A percentile compares a stretch with the other conserved stretches of the same genome.
Evolutionary conservation across 2,113 vertebrate species (phyloP).

Genomic region (Erpornis zantholeuca): DNA sequence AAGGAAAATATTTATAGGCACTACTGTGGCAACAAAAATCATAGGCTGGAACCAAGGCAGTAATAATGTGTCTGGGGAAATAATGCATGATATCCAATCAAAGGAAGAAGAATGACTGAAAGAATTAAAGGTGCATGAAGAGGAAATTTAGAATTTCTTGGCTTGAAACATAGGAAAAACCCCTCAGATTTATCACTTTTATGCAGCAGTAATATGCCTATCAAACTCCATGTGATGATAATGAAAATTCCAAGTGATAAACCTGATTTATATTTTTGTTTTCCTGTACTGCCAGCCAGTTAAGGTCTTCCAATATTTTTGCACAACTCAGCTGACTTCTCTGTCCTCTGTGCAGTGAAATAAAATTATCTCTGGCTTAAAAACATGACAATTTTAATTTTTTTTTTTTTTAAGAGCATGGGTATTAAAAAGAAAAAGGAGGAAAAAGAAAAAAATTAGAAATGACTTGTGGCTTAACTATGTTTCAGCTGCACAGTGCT

Average conservation of each 20-base stretch:
- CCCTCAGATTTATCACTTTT: not conserved
- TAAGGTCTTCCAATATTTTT: not conserved
- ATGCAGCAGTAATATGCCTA: not conserved
- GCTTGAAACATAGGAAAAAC: not conserved
- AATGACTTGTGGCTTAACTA: not conserved
- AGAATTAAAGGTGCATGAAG: not conserved
- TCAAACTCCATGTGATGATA: not conserved
- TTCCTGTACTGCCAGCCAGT: not conserved
- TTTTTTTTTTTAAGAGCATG: not conserved
- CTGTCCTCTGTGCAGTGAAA: not conserved
- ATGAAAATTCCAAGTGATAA: not conserved
- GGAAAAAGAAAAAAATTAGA: too few species aligned
- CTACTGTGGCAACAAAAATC: not conserved
- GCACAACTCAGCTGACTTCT: not conserved
- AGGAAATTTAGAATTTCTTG: not conserved
- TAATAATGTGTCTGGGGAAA: not conserved
- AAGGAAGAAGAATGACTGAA: not conserved
- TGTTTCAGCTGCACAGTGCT: not conserved
- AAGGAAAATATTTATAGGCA: not conserved
- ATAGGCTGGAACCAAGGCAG: not conserved
- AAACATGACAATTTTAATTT: not conserved
- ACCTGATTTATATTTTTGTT: not conserved
- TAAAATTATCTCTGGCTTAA: not conserved
- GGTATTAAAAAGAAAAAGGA: not conserved
- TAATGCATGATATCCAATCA: not conserved